Conservation (phyloP, 2,113 vertebrate genomes). For the Rhinolophus sinicus region DNA sequence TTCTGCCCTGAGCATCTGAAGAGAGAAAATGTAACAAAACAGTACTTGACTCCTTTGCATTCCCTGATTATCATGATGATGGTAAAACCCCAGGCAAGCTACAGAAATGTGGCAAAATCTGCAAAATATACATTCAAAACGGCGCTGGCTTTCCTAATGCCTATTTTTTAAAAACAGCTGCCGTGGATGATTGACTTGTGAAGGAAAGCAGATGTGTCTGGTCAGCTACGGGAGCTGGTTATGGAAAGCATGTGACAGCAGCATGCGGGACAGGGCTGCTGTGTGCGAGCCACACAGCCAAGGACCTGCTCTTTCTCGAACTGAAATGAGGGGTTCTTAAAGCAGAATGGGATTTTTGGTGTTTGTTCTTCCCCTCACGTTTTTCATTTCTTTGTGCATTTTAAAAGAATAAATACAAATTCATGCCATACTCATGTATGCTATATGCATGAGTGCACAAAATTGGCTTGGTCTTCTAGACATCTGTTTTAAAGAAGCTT, state of each 20-base stretch:
- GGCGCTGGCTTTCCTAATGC: constrained; percentile 17
- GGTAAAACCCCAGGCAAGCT: constrained; percentile 24
- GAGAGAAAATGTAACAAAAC: constrained; percentile 53
- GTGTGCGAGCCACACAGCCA: rapidly evolving
- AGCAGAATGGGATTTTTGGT: background rate
- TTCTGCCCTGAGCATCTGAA: constrained; percentile 44
- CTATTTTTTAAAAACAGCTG: constrained; percentile 73
- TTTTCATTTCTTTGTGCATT: constrained; percentile 26
- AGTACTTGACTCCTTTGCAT: background rate
- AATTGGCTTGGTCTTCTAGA: background rate
- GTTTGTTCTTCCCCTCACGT: background rate
- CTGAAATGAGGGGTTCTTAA: background rate
- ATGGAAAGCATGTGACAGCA: background rate
- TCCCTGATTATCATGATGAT: constrained; percentile 5
- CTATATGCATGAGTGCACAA: background rate
- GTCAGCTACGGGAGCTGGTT: background rate
- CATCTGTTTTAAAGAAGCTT: background rate
- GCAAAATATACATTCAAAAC: constrained; percentile 34
- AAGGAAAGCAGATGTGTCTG: constrained; percentile 54
- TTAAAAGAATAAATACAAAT: constrained; percentile 36
- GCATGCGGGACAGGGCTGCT: background rate
- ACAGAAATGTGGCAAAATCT: background rate
- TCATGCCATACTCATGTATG: background rate
- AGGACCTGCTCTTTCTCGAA: too few relatives aligned
- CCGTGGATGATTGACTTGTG: constrained; percentile 44